phyloP scores from a whole-genome alignment of 2,113 vertebrate species.

The Toxotes chatareus region DNA sequence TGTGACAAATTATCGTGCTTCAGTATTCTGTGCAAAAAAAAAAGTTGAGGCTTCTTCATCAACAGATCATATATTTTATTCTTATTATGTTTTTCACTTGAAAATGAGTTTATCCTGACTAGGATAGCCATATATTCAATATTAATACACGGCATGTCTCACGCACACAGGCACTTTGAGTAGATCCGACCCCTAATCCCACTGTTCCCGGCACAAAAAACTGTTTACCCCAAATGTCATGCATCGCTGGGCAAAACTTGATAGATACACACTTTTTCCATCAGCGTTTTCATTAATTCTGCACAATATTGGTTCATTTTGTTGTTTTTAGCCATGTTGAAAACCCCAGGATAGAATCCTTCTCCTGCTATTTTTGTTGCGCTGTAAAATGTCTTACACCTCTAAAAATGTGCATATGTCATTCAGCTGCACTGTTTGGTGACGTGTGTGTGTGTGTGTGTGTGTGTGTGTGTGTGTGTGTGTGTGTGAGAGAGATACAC shows the following conservation, averaged over 20 bases:
- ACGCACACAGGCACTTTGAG: background rate
- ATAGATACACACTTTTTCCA: background rate
- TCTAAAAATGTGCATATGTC: background rate
- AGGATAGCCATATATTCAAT: background rate
- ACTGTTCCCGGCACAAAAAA: background rate
- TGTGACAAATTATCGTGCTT: background rate
- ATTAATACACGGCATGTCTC: background rate
- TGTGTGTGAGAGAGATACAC: background rate
- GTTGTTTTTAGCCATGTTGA: constrained; percentile 1
- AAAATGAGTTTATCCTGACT: background rate
- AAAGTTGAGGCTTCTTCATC: no score
- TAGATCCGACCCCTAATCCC: background rate
- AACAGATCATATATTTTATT: background rate
- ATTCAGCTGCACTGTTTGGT: background rate
- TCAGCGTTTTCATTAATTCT: background rate
- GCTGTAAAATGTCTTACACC: constrained; percentile 7
- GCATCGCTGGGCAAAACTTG: background rate
- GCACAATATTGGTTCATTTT: background rate
- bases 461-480: background rate
- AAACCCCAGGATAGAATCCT: background rate
- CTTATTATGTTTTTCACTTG: background rate
- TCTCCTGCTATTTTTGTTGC: background rate
- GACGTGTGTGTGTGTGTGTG: background rate
- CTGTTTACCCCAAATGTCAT: background rate
- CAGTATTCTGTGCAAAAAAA: background rate